Conservation (phyloP, 2,888 invertebrate genomes). For the Tipula vernalis region DNA sequence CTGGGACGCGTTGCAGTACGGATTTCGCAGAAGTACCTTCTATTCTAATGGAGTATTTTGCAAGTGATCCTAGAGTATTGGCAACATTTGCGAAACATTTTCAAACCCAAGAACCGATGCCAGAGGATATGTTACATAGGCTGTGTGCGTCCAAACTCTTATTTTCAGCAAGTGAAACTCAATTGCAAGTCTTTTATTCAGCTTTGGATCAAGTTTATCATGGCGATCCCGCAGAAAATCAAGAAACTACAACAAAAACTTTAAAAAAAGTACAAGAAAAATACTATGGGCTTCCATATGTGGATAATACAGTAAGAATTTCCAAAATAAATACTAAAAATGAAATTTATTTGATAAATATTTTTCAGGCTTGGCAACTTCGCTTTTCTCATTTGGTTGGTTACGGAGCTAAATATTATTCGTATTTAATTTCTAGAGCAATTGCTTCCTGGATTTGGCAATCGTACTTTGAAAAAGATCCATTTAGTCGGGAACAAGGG, state of each 20-base stretch:
- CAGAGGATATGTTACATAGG: constrained; percentile 63
- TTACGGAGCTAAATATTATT: constrained; percentile 98
- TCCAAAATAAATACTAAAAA: not conserved
- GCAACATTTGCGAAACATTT: constrained; percentile 82
- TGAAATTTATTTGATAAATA: constrained; percentile 11
- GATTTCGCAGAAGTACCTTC: constrained; percentile 99
- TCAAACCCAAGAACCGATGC: constrained; percentile 72
- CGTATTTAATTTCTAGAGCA: constrained; percentile 89
- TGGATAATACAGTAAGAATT: constrained; percentile 55
- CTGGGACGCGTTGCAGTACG: constrained; percentile 92
- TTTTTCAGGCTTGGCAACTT: constrained; percentile 76
- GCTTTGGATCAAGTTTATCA: constrained; percentile 87
- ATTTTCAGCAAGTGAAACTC: constrained; percentile 81
- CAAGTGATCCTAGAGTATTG: constrained; percentile 70
- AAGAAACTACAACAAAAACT: constrained; percentile 51
- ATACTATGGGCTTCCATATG: constrained; percentile 79
- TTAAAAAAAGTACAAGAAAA: constrained; percentile 62
- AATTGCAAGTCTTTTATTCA: constrained; percentile 83
- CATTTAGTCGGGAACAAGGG: constrained; percentile 64
- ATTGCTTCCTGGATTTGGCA: constrained; percentile 91
- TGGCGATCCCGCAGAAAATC: constrained; percentile 29
- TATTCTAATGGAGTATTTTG: constrained; percentile 97
- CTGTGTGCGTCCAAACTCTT: constrained; percentile 76
- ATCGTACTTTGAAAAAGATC: constrained; percentile 65
- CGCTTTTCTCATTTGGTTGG: constrained; percentile 94